These are phyloP conservation scores for Drosophila parabipectinata DNA, from an alignment of 1,140 invertebrate genomes.

Conservation along the genomic window DNA sequence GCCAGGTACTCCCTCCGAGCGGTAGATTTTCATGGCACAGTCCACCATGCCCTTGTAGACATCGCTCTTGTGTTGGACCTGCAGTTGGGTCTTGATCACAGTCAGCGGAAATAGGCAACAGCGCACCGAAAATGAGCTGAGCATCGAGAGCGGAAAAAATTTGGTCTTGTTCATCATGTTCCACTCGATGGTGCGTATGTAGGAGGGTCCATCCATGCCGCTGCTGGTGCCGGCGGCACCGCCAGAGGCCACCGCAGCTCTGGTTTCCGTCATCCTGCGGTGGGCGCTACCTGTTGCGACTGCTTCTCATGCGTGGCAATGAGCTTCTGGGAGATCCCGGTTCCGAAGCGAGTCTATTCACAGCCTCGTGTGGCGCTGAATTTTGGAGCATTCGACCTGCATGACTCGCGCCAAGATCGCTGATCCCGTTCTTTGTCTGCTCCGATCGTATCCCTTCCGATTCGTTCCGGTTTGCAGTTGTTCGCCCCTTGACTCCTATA, in stretches of 20 bases:
- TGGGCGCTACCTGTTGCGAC: conserved; percentile 60
- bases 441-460: not conserved
- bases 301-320: conserved; percentile 59
- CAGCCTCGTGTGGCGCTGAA: conserved; percentile 43
- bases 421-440: conserved; percentile 23
- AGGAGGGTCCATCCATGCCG: conserved; percentile 80
- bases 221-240: conserved; percentile 27
- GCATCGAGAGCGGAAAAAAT: conserved; percentile 96
- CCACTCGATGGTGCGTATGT: conserved; percentile 97
- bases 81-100: conserved; percentile 98
- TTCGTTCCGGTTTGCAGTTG: conserved; percentile 2
- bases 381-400: conserved; percentile 49
- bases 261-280: conserved; percentile 58
- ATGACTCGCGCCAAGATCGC: conserved; percentile 36
- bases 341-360: conserved; percentile 35
- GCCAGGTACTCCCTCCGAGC: conserved; percentile 93
- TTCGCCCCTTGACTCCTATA: conserved; percentile 6
- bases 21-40: conserved; percentile 95
- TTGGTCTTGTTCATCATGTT: conserved; percentile 99
- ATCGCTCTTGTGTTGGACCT: conserved; percentile 93
- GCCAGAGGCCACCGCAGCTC: conserved; percentile 36
- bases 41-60: conserved; percentile 95
- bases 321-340: conserved; percentile 10
- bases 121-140: conserved; percentile 93
- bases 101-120: conserved; percentile 97